Conservation (phyloP, 2,113 vertebrate species). For the Rhombomys opimus region DNA sequence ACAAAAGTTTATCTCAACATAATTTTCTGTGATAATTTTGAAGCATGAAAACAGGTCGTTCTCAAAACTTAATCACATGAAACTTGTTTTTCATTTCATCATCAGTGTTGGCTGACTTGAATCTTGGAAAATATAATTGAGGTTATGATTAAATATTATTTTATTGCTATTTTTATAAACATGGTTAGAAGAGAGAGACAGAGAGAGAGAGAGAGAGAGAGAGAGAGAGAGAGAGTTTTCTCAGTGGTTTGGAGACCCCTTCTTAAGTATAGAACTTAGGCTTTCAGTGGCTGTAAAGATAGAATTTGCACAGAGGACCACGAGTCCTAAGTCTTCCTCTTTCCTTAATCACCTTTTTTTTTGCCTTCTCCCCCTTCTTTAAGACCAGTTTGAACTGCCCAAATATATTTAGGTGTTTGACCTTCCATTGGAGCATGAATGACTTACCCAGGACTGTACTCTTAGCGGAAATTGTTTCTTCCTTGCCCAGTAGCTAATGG, state of each 20-base stretch:
- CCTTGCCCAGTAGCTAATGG: not conserved
- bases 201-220: too few species aligned
- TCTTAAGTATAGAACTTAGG: not conserved
- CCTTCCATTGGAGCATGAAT: not conserved
- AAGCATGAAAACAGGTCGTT: not conserved
- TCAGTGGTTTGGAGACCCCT: not conserved
- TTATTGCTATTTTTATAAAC: not conserved
- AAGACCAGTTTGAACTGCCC: not conserved
- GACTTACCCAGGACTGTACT: not conserved
- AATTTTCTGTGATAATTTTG: conserved; percentile 1
- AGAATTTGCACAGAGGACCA: not conserved
- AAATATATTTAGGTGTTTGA: not conserved
- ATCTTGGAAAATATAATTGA: not conserved
- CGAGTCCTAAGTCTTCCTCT: not conserved
- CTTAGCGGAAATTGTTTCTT: not conserved
- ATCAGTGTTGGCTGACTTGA: not conserved
- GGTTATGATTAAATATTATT: not conserved
- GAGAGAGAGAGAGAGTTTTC: not conserved
- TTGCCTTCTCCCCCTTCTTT: too few species aligned
- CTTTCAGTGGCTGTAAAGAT: fast-evolving
- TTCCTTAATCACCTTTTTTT: not conserved
- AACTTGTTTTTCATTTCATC: not conserved
- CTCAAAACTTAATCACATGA: not conserved
- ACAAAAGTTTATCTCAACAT: not conserved
- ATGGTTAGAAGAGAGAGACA: too few species aligned